A percentile compares a stretch with the other conserved stretches of the same genome.
phyloP scores from a whole-genome alignment of 2,797 vertebrate species.

The Botia kubotai region DNA sequence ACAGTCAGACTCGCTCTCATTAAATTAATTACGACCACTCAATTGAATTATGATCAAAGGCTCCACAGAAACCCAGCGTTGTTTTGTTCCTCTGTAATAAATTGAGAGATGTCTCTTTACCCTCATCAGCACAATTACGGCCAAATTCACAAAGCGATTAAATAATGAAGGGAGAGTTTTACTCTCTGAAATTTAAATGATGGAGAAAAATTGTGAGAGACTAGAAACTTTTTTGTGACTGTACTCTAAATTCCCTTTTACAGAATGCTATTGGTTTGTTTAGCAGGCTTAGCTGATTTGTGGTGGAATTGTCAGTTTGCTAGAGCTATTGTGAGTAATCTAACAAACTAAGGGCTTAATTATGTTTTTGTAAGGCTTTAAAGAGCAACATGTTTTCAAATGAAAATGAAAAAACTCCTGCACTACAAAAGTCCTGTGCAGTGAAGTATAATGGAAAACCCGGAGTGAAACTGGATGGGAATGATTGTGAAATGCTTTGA shows the following conservation, averaged over 20 bases:
- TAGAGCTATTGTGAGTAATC: not conserved
- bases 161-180: slow-evolving; percentile 53
- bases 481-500: too few relatives aligned
- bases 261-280: not conserved
- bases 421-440: too few relatives aligned
- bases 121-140: slow-evolving; percentile 62
- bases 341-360: not conserved
- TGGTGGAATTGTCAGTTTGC: not conserved
- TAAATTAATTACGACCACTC: slow-evolving; percentile 64
- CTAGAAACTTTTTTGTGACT: not conserved
- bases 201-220: slow-evolving; percentile 2
- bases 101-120: slow-evolving; percentile 60
- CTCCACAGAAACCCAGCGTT: slow-evolving; percentile 62
- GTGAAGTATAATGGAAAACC: too few relatives aligned
- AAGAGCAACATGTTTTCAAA: too few relatives aligned
- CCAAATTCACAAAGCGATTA: slow-evolving; percentile 62
- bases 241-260: not conserved
- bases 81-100: slow-evolving; percentile 65
- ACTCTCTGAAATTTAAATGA: slow-evolving; percentile 16
- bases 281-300: not conserved
- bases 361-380: too few relatives aligned
- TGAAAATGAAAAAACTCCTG: too few relatives aligned
- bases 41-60: slow-evolving; percentile 66
- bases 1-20: slow-evolving; percentile 53
- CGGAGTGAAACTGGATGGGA: too few relatives aligned